Conservation (phyloP, 2,888 invertebrate genomes). For the Melinopterus prodromus region DNA sequence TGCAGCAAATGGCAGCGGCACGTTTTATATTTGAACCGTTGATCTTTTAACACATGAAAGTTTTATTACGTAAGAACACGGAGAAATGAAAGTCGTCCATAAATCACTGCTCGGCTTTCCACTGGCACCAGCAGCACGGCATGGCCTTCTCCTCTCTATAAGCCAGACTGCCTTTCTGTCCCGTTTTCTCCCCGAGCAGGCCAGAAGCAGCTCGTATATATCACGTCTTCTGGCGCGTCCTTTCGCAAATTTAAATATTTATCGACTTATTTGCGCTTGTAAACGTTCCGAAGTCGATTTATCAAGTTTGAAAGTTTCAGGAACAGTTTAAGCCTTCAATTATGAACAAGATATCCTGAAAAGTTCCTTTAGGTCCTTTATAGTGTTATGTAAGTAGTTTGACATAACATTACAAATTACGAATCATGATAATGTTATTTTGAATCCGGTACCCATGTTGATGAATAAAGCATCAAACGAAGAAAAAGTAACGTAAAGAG, state of each 20-base stretch:
- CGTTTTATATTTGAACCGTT: constrained; percentile 23
- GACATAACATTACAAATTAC: too few species aligned
- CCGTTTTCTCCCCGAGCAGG: constrained; percentile 9
- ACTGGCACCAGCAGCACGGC: constrained; percentile 17
- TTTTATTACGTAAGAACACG: constrained; percentile 31
- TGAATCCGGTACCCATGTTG: too few species aligned
- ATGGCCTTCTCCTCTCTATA: neutral
- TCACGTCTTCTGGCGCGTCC: constrained; percentile 8
- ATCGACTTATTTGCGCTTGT: constrained; percentile 22
- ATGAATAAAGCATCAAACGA: too few species aligned
- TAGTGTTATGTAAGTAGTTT: too few species aligned
- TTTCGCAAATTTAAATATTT: constrained; percentile 22
- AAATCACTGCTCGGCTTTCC: constrained; percentile 30
- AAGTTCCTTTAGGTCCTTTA: too few species aligned
- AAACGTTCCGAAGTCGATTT: constrained; percentile 9
- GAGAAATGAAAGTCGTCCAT: constrained; percentile 32
- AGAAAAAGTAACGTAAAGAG: too few species aligned
- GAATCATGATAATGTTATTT: too few species aligned
- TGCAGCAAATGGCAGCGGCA: constrained; percentile 4
- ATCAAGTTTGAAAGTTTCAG: neutral
- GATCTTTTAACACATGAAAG: constrained; percentile 32
- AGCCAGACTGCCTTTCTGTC: neutral
- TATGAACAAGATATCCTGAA: neutral
- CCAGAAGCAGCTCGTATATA: neutral
- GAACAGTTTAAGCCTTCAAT: neutral